Evolutionary conservation across 2,113 vertebrate genomes (phyloP), one percentile per base, ranked within the genome.

Genomic region (Geococcyx californianus): DNA sequence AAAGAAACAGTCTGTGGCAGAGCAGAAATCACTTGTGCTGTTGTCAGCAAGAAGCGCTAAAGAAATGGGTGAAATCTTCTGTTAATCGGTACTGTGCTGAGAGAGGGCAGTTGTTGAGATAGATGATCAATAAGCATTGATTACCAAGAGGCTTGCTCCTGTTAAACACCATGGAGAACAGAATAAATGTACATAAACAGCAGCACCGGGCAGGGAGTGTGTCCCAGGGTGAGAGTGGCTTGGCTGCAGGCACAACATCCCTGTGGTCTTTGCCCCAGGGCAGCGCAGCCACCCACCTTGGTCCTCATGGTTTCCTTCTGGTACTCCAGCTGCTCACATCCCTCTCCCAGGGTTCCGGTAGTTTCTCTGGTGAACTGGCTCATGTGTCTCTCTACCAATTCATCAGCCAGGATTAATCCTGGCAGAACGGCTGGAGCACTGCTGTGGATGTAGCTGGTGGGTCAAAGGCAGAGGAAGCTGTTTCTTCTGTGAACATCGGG

Each of bases 281-380:
- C n/a, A n/a, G n/a, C n/a, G n/a, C n/a, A n/a, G n/a, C n/a, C n/a
- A n/a, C n/a, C n/a, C n/a, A n/a, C n/a, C n/a, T n/a, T n/a, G n/a
- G n/a, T n/a, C n/a, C n/a, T n/a, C n/a, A n/a, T n/a, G n/a, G n/a
- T n/a, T n/a, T n/a, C n/a, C n/a, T n/a, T n/a, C n/a, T n/a, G n/a
- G 8, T 13, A n/a, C 44, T 63, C 74, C 21, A 0, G 28, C 4
- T 0, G 0, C 24, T 49, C 58, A 56, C 0, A 0, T 24, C 44
- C 52, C 52, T 20, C 11, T 26, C 14, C 55, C 0, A 0, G 17
- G 44, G 54, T 33, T 42, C 52, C 1, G 2, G 26, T 2, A 3
- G 21, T 26, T 78, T 38, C 74, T 47, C 78, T 67, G 74, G 20
- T 49, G 49, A 58, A 21, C 40, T 3, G 3, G 33, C 34, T 80